Conservation (phyloP, 2,888 invertebrate species). For the Pristionchus fissidentatus region DNA sequence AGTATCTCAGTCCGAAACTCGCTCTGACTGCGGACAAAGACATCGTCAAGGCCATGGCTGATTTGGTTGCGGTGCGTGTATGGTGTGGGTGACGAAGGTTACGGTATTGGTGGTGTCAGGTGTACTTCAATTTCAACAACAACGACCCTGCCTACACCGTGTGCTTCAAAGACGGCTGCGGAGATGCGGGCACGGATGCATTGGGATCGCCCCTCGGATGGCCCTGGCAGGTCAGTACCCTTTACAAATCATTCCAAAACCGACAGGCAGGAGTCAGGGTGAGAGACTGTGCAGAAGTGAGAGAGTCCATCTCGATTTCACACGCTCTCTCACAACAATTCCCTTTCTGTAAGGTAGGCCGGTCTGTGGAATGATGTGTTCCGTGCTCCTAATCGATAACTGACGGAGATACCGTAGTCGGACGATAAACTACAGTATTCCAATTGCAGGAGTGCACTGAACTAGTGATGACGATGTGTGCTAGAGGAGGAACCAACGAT, state of each 20-base stretch:
- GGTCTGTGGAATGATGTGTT: no score
- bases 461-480: constrained; percentile 94
- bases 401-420: neutral
- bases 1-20: neutral
- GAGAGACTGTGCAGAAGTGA: no score
- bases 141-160: constrained; percentile 52
- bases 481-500: constrained; percentile 85
- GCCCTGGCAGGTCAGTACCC: constrained; percentile 62
- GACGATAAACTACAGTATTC: no score
- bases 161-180: constrained; percentile 60
- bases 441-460: constrained; percentile 87
- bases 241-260: neutral
- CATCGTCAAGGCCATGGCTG: constrained; percentile 28
- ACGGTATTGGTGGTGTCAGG: constrained; percentile 47
- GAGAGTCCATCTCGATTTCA: no score
- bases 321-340: no score
- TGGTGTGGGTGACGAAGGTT: neutral
- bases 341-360: no score
- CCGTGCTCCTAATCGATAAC: neutral
- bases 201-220: constrained; percentile 60
- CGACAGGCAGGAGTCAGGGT: no score
- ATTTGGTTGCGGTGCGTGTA: neutral
- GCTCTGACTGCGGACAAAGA: neutral
- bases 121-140: constrained; percentile 62
- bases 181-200: constrained; percentile 59